These are phyloP conservation scores for Drosophila virilis DNA, from an alignment of 1,140 invertebrate genomes.

Conservation along the genomic window DNA sequence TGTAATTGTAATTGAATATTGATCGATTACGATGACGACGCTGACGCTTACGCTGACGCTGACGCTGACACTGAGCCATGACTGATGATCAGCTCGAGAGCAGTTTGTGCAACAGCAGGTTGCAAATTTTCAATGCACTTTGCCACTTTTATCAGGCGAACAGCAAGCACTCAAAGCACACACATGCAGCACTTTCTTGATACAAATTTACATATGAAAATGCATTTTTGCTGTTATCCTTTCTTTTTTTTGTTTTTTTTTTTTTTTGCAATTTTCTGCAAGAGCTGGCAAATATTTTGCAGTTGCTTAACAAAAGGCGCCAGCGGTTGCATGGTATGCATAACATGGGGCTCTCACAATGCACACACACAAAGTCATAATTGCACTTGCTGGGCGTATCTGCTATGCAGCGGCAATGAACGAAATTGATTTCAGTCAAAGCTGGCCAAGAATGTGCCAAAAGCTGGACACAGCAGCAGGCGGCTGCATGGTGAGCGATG, in stretches of 20 bases:
- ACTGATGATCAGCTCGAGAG: constrained; percentile 47
- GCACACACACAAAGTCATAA: constrained; percentile 20
- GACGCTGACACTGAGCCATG: constrained; percentile 39
- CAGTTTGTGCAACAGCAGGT: constrained; percentile 12
- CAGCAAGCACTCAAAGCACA: constrained; percentile 33
- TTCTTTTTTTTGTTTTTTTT: too few species aligned
- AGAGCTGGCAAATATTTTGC: constrained; percentile 64
- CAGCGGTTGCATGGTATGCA: constrained; percentile 4
- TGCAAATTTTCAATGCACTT: constrained; percentile 42
- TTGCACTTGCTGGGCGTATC: constrained; percentile 22
- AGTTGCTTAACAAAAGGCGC: constrained; percentile 53
- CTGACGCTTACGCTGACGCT: constrained; percentile 7
- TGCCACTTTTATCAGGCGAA: constrained; percentile 25
- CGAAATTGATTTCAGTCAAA: constrained; percentile 65
- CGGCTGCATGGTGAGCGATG: background rate
- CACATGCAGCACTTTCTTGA: constrained; percentile 14
- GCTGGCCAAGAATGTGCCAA: constrained; percentile 10
- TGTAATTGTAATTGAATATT: constrained; percentile 58
- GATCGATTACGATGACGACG: constrained; percentile 50
- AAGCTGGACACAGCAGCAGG: constrained; percentile 33
- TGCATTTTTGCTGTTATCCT: constrained; percentile 21
- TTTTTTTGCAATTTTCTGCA: constrained; percentile 54
- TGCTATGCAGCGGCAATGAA: constrained; percentile 50
- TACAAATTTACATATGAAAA: constrained; percentile 64
- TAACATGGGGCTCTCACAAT: background rate